Percentiles rank a stretch among this genome's conserved stretches.
phyloP scores from a whole-genome alignment of 2,888 invertebrate species.

The Ophioninae sp. region DNA sequence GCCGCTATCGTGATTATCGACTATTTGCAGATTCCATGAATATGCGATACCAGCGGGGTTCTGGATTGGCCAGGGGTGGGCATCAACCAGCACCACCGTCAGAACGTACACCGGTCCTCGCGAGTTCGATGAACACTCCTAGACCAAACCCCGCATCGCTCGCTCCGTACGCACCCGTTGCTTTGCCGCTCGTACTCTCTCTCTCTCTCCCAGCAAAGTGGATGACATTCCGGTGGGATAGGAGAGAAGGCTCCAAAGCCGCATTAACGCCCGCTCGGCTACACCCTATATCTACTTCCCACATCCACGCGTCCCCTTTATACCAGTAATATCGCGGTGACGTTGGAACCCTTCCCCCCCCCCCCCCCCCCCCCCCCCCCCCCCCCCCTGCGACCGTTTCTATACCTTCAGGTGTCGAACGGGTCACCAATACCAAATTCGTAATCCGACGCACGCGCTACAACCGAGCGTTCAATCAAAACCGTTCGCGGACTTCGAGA shows the following conservation, averaged over 20 bases:
- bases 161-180: conserved; percentile 26
- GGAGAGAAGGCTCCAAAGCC: conserved; percentile 58
- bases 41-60: conserved; percentile 60
- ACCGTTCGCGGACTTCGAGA: too few relatives aligned
- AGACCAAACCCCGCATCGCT: conserved; percentile 4
- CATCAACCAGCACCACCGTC: conserved; percentile 55
- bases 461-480: too few relatives aligned
- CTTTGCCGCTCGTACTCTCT: conserved; percentile 48
- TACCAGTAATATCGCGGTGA: conserved; percentile 46
- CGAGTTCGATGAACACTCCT: conserved; percentile 41
- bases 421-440: not conserved
- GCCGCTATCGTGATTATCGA: conserved; percentile 61
- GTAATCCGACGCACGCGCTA: conserved; percentile 11
- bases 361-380: not conserved
- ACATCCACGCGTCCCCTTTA: conserved; percentile 44
- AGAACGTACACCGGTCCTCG: conserved; percentile 48
- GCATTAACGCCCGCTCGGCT: conserved; percentile 64
- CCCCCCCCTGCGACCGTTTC: not conserved
- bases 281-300: conserved; percentile 57
- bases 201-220: conserved; percentile 59
- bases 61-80: conserved; percentile 35
- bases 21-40: conserved; percentile 65
- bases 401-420: conserved; percentile 12
- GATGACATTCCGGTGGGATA: conserved; percentile 61
- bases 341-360: not conserved